phyloP scores from a whole-genome alignment of 2,888 invertebrate genomes.

The Leucania comma region DNA sequence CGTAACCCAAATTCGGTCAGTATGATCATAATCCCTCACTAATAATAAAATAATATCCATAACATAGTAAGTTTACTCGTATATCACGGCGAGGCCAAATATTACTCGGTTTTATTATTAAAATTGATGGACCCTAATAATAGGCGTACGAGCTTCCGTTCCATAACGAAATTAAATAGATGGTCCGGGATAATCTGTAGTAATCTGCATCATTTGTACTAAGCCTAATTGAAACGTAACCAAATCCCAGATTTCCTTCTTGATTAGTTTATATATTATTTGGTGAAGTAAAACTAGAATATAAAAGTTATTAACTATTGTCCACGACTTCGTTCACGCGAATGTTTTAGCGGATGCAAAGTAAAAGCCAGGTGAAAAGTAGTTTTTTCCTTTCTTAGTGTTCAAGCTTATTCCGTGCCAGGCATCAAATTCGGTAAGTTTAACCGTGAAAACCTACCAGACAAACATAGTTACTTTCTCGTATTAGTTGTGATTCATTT shows the following conservation, averaged over 20 bases:
- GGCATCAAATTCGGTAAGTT: too few species aligned
- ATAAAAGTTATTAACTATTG: too few species aligned
- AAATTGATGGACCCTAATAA: constrained; percentile 40
- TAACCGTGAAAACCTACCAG: too few species aligned
- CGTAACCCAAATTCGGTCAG: background rate
- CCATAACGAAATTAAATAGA: constrained; percentile 38
- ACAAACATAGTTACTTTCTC: too few species aligned
- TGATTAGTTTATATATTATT: constrained; percentile 2
- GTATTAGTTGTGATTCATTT: too few species aligned
- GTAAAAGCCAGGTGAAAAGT: too few species aligned
- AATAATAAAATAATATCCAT: background rate
- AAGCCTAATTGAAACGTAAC: constrained; percentile 35
- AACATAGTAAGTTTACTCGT: constrained; percentile 1
- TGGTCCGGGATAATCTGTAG: constrained; percentile 38
- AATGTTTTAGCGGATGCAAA: too few species aligned
- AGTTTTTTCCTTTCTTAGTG: too few species aligned
- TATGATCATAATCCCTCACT: background rate
- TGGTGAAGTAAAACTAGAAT: background rate
- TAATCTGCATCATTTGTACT: constrained; percentile 45
- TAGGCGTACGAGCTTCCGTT: constrained; percentile 20
- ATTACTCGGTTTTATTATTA: constrained; percentile 6
- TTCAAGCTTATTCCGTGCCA: too few species aligned
- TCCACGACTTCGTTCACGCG: too few species aligned
- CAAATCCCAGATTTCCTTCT: constrained; percentile 30
- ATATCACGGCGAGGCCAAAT: background rate